These are phyloP conservation scores for Ariopsis seemanni DNA, from an alignment of 2,113 vertebrate genomes.

Conservation along the genomic window DNA sequence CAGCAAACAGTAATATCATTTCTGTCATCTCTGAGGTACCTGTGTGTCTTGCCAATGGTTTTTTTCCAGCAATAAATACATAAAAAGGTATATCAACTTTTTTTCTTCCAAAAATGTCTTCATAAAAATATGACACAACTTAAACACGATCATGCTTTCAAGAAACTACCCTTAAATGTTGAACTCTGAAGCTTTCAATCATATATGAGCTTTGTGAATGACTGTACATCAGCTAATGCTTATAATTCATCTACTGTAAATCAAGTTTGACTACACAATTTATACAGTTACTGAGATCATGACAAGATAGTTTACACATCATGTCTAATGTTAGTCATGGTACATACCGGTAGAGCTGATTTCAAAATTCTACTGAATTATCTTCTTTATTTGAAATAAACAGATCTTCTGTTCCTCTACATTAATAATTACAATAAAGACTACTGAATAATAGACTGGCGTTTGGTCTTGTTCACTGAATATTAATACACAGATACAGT, in stretches of 20 bases:
- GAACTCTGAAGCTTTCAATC: background rate
- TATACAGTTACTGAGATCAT: background rate
- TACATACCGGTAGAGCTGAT: constrained; percentile 8
- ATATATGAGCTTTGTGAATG: background rate
- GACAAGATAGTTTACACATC: background rate
- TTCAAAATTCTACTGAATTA: background rate
- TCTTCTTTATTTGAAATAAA: background rate
- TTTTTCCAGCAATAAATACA: constrained; percentile 38
- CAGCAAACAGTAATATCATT: background rate
- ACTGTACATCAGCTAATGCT: background rate
- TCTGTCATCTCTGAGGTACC: background rate
- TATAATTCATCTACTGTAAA: background rate
- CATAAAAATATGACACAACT: background rate
- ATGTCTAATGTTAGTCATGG: background rate
- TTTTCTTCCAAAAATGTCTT: background rate
- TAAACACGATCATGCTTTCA: background rate
- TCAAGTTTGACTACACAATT: background rate
- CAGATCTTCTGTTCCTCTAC: background rate
- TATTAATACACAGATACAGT: background rate
- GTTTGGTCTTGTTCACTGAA: background rate
- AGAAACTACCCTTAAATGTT: background rate
- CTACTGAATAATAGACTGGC: background rate
- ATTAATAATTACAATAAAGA: constrained; percentile 46
- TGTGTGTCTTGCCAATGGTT: background rate
- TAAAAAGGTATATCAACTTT: background rate